Conservation (phyloP, 2,113 vertebrate genomes). For the Nanorana parkeri region DNA sequence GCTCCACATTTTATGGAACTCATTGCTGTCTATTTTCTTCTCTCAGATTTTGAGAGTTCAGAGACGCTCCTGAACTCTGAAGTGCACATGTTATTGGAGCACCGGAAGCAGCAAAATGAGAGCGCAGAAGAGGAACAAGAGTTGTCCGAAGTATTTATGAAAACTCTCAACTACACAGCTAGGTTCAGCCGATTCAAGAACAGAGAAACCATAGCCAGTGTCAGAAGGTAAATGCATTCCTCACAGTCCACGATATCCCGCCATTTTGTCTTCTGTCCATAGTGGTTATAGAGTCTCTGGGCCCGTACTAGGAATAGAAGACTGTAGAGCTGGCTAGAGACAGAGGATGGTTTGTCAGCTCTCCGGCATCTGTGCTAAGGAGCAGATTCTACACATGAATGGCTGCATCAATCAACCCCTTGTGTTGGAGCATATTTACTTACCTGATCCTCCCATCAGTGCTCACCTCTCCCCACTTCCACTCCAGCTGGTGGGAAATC, state of each 20-base stretch:
- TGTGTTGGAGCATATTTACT: too few species aligned
- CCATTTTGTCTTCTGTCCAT: background rate
- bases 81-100: constrained; percentile 96
- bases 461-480: too few species aligned
- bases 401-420: too few species aligned
- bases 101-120: constrained; percentile 97
- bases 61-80: constrained; percentile 96
- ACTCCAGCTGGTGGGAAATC: too few species aligned
- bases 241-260: background rate
- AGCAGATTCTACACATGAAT: too few species aligned
- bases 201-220: constrained; percentile 95
- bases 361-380: too few species aligned
- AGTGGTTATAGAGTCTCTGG: too few species aligned
- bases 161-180: constrained; percentile 93
- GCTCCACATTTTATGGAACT: too few species aligned
- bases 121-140: constrained; percentile 97
- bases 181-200: constrained; percentile 98
- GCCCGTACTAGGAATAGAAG: too few species aligned
- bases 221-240: constrained; percentile 79
- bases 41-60: constrained; percentile 88
- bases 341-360: too few species aligned
- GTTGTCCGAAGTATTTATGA: constrained; percentile 97
- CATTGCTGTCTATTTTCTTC: background rate
- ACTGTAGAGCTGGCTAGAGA: too few species aligned
- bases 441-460: too few species aligned